Evolutionary conservation across 2,113 vertebrate species (phyloP).

Genomic region (Gavialis gangeticus): DNA sequence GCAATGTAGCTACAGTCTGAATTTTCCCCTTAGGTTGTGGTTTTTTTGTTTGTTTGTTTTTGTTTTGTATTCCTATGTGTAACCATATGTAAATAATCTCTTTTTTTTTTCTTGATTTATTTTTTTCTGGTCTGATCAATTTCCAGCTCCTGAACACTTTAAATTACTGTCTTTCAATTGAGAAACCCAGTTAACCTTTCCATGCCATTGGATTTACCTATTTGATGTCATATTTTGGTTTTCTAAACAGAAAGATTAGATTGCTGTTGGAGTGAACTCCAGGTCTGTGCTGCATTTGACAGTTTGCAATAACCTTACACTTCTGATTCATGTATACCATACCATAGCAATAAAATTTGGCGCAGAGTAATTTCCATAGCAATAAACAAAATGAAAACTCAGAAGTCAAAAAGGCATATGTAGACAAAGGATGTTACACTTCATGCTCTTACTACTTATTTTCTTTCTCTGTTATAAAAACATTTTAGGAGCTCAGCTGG

Average conservation of each 20-base stretch:
- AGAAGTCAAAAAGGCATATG: background rate
- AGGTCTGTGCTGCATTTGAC: conserved; percentile 23
- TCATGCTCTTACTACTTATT: background rate
- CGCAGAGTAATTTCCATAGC: conserved; percentile 23
- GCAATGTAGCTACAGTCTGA: too few relatives aligned
- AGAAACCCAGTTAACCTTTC: conserved; percentile 6
- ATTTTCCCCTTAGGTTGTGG: too few relatives aligned
- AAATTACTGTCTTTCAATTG: background rate
- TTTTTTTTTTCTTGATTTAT: background rate
- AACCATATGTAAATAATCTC: accelerated
- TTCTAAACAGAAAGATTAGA: conserved; percentile 17
- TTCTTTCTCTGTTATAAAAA: background rate
- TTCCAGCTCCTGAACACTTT: background rate
- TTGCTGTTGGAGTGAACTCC: conserved; percentile 48
- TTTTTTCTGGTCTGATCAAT: background rate
- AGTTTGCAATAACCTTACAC: conserved; percentile 25
- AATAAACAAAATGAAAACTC: conserved; percentile 45
- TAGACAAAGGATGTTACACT: background rate
- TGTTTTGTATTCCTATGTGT: background rate
- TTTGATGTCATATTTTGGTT: conserved; percentile 6
- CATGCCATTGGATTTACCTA: background rate
- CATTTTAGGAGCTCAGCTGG: background rate
- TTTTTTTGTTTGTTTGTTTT: background rate
- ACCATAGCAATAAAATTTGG: conserved; percentile 13
- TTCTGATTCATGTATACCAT: conserved; percentile 34